phyloP scores from a whole-genome alignment of 2,888 invertebrate genomes.

The Pyrocoelia pectoralis region DNA sequence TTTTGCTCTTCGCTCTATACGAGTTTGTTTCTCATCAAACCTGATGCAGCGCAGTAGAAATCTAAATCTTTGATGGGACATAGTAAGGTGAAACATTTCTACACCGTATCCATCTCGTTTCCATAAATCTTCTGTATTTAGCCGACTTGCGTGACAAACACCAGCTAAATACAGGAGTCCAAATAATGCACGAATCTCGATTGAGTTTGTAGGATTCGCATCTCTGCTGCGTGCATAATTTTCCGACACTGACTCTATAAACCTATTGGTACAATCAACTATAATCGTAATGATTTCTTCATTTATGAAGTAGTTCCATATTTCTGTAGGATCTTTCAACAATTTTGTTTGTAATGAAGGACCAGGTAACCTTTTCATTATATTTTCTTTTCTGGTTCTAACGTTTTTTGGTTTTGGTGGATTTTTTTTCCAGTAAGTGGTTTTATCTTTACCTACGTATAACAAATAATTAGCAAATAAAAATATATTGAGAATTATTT shows the following conservation, averaged over 20 bases:
- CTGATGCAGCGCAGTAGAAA: background rate
- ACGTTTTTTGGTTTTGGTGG: too few species aligned
- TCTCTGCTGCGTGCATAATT: background rate
- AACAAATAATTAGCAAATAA: too few species aligned
- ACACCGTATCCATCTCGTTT: background rate
- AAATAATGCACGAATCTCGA: background rate
- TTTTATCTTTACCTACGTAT: too few species aligned
- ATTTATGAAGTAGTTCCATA: conserved; percentile 11
- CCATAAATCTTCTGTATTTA: background rate
- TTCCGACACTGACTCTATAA: background rate
- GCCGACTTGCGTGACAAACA: background rate
- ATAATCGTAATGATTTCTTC: background rate
- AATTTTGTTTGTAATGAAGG: background rate
- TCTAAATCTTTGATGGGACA: background rate
- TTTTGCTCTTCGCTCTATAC: background rate
- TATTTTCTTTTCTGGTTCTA: too few species aligned
- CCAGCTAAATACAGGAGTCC: background rate
- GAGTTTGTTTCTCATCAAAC: background rate
- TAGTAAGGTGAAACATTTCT: background rate
- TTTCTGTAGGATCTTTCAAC: background rate
- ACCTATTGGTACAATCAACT: background rate
- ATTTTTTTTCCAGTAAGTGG: too few species aligned
- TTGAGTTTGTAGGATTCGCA: background rate
- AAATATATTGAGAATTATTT: too few species aligned
- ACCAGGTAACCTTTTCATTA: too few species aligned